phyloP scores from a whole-genome alignment of 30 jellyfish, hydroid and myxozoan genomes.

The Chironex yamaguchii region DNA sequence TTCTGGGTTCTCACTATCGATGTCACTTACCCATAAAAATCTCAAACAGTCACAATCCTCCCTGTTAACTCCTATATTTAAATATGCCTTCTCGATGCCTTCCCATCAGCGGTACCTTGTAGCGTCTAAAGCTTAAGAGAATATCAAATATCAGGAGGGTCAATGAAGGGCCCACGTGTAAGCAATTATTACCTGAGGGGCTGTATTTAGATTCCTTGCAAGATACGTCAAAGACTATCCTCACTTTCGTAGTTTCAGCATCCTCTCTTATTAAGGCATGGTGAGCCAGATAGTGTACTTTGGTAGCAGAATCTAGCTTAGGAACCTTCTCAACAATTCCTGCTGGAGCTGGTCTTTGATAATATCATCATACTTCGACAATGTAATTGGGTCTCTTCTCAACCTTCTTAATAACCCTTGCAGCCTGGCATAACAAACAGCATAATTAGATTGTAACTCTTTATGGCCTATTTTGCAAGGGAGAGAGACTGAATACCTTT shows the following conservation, averaged over 20 bases:
- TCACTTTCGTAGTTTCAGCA: constrained; percentile 56
- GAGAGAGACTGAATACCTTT: constrained; percentile 2
- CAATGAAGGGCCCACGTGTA: too few species aligned
- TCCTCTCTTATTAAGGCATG: too few species aligned
- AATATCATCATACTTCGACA: constrained; percentile 19
- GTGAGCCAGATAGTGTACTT: constrained; percentile 44
- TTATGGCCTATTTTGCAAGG: too few species aligned
- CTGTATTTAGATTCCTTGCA: background rate
- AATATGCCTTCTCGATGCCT: too few species aligned
- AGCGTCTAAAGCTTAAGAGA: too few species aligned
- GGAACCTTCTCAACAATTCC: constrained; percentile 52
- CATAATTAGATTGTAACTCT: constrained; percentile 9
- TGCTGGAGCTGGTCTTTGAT: constrained; percentile 5
- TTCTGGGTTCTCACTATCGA: constrained; percentile 26
- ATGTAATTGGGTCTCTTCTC: constrained; percentile 15
- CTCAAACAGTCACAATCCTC: too few species aligned
- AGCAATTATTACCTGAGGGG: too few species aligned
- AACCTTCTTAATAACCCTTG: constrained; percentile 5
- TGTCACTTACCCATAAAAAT: too few species aligned
- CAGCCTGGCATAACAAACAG: constrained; percentile 31
- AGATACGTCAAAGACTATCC: constrained; percentile 6
- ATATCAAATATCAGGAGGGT: too few species aligned
- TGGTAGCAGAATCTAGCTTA: background rate
- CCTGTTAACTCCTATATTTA: too few species aligned
- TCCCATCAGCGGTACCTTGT: too few species aligned